phyloP scores from a whole-genome alignment of 2,797 vertebrate species.

The Todus mexicanus region DNA sequence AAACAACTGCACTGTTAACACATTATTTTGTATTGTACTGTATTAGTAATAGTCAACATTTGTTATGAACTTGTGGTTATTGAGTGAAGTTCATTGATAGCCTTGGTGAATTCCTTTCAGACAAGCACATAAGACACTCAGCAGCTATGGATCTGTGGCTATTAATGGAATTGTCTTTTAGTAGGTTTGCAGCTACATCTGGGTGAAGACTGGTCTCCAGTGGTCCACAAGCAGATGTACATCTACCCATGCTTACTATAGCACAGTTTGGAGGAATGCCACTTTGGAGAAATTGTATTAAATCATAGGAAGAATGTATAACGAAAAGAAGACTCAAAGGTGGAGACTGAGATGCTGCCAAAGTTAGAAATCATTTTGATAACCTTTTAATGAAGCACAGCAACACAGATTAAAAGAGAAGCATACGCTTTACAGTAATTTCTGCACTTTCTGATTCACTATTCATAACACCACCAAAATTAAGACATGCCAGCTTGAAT shows the following conservation, averaged over 20 bases:
- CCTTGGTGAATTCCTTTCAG: constrained; percentile 3
- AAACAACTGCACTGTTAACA: constrained; percentile 11
- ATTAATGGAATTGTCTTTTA: neutral
- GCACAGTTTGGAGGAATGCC: neutral
- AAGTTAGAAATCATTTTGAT: neutral
- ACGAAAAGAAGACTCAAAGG: neutral
- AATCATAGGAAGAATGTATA: neutral
- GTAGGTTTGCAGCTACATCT: neutral
- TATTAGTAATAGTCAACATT: constrained; percentile 24
- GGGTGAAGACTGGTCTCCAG: constrained; percentile 40
- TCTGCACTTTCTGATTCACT: neutral
- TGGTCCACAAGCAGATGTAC: neutral
- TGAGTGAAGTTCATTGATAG: constrained; percentile 5
- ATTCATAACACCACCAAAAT: neutral
- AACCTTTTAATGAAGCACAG: neutral
- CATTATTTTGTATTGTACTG: constrained; percentile 11
- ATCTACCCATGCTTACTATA: neutral
- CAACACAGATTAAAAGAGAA: neutral
- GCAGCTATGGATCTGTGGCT: neutral
- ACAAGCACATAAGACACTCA: neutral
- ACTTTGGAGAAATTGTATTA: neutral
- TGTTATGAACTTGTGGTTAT: constrained; percentile 13
- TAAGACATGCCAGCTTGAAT: neutral
- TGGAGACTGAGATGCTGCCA: neutral
- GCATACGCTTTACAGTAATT: neutral